These are phyloP conservation scores for Cyclophora punctaria DNA, from an alignment of 2,888 invertebrate genomes.

Conservation along the genomic window DNA sequence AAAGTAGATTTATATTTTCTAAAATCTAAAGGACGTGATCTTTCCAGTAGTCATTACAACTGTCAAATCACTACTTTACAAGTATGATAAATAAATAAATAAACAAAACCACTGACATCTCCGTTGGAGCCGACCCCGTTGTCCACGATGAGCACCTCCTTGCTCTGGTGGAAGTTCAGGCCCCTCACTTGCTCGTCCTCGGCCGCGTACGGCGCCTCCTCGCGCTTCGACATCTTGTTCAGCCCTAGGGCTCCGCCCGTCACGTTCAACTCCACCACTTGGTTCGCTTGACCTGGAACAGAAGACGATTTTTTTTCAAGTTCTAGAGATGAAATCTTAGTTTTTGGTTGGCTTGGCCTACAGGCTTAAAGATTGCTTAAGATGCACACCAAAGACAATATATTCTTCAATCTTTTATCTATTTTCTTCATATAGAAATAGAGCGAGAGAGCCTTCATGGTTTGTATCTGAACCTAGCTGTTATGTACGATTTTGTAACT, in stretches of 20 bases:
- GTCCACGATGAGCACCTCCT: conserved; percentile 88
- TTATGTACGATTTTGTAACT: too few relatives aligned
- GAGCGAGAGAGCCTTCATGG: too few relatives aligned
- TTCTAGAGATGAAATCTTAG: background rate
- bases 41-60: too few relatives aligned
- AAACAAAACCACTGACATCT: conserved; percentile 42
- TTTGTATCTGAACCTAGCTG: too few relatives aligned
- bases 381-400: too few relatives aligned
- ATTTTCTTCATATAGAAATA: too few relatives aligned
- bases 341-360: background rate
- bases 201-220: conserved; percentile 87
- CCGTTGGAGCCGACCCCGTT: conserved; percentile 76
- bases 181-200: conserved; percentile 92
- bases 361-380: too few relatives aligned
- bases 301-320: conserved; percentile 6
- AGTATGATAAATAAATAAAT: background rate
- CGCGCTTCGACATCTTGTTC: conserved; percentile 87
- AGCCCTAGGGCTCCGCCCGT: conserved; percentile 88
- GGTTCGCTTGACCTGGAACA: conserved; percentile 74
- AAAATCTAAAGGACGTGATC: too few relatives aligned
- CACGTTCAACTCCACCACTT: conserved; percentile 77
- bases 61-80: too few relatives aligned
- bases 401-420: too few relatives aligned
- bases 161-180: conserved; percentile 92
- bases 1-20: too few relatives aligned